A percentile compares a stretch with the other conserved stretches of the same genome.
Conservation (phyloP, 2,888 invertebrate species). For the Metopia argyrocephala region DNA sequence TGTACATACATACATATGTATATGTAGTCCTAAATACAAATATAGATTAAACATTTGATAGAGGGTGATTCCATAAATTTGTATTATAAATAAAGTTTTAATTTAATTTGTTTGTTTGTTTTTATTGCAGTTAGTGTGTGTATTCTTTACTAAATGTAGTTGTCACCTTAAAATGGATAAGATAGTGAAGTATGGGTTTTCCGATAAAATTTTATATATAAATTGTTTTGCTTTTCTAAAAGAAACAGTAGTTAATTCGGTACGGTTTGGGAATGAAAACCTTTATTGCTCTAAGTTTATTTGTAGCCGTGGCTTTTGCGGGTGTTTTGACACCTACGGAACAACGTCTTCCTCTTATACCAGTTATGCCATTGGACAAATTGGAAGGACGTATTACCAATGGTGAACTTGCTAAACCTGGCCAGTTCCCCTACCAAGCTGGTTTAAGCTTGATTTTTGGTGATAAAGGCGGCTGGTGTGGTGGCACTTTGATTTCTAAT, state of each 20-base stretch:
- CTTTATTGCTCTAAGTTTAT: conserved; percentile 61
- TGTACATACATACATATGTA: too few relatives aligned
- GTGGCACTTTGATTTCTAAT: conserved; percentile 73
- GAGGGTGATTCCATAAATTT: not conserved
- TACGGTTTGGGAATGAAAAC: conserved; percentile 63
- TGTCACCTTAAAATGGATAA: conserved; percentile 18
- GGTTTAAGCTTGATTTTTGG: conserved; percentile 69
- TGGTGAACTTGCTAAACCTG: conserved; percentile 69
- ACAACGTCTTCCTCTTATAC: conserved; percentile 38
- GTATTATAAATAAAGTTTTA: not conserved
- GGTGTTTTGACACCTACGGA: conserved; percentile 37
- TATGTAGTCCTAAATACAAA: not conserved
- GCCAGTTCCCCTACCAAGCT: conserved; percentile 74
- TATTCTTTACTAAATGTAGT: not conserved
- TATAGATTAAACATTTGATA: not conserved
- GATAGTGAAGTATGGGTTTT: conserved; percentile 13
- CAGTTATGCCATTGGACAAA: conserved; percentile 36
- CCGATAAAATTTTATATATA: conserved; percentile 9
- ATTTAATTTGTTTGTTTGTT: not conserved
- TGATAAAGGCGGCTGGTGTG: conserved; percentile 70
- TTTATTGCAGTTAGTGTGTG: not conserved
- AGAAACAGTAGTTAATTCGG: conserved; percentile 24
- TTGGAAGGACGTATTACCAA: conserved; percentile 72
- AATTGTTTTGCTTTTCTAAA: not conserved
- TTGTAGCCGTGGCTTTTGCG: conserved; percentile 63